Evolutionary conservation across 2,888 invertebrate genomes (phyloP).

Genomic region (Clusia tigrina): DNA sequence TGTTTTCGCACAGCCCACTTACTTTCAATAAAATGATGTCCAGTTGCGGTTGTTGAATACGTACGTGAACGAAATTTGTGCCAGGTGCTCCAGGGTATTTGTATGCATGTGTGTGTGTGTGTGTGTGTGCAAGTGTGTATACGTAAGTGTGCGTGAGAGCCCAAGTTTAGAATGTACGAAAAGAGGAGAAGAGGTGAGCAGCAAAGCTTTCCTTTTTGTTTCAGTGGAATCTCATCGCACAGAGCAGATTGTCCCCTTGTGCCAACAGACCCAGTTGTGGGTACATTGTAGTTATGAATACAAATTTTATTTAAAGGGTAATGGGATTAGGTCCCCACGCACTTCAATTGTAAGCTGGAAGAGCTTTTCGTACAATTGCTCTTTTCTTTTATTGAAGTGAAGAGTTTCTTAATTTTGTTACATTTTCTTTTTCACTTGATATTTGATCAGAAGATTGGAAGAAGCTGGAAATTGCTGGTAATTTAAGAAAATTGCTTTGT

Average conservation of each 20-base stretch:
- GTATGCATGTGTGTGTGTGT: constrained; percentile 6
- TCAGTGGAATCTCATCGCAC: background rate
- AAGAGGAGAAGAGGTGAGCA: too few species aligned
- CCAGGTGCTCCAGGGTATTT: background rate
- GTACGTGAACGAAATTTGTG: constrained; percentile 15
- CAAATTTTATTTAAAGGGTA: background rate
- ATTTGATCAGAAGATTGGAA: too few species aligned
- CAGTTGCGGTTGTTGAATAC: constrained; percentile 11
- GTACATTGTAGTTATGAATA: constrained; percentile 4
- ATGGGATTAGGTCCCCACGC: background rate
- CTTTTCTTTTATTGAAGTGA: too few species aligned
- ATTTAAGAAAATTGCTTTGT: background rate
- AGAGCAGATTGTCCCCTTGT: constrained; percentile 1
- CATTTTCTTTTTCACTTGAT: too few species aligned
- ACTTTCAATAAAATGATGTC: constrained; percentile 25
- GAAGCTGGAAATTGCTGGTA: too few species aligned
- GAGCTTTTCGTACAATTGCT: too few species aligned
- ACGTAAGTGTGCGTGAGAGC: background rate
- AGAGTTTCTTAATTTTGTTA: too few species aligned
- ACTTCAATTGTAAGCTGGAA: background rate
- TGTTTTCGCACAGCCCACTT: constrained; percentile 18
- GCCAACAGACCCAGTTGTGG: constrained; percentile 1
- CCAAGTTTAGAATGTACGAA: too few species aligned
- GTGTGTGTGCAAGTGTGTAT: background rate
- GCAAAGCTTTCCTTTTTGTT: background rate